Evolutionary conservation across 2,113 vertebrate genomes (phyloP).

Genomic region (Ia io): DNA sequence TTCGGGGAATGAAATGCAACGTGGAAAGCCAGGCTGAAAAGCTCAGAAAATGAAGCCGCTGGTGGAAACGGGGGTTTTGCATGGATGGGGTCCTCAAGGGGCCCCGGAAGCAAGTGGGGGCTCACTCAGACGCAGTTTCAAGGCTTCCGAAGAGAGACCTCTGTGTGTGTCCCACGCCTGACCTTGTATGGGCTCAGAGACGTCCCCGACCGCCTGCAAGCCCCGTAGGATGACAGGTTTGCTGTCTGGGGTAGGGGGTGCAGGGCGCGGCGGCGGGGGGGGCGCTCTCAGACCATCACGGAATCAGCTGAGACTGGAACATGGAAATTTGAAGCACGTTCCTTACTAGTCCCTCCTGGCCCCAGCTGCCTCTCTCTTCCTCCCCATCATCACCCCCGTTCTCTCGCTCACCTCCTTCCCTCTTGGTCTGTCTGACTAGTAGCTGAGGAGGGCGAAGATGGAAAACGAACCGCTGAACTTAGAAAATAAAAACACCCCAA

Average conservation of each 20-base stretch:
- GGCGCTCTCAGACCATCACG: accelerated
- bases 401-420: accelerated
- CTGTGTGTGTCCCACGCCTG: accelerated
- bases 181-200: background rate
- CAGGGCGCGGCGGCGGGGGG: background rate
- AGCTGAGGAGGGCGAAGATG: background rate
- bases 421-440: conserved; percentile 13
- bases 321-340: accelerated
- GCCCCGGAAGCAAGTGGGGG: background rate
- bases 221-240: accelerated
- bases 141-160: background rate
- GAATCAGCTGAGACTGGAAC: background rate
- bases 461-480: background rate
- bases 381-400: background rate
- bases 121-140: too few species aligned
- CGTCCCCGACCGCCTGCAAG: accelerated
- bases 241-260: background rate
- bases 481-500: conserved; percentile 39
- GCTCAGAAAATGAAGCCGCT: accelerated
- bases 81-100: accelerated
- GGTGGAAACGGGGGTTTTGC: too few species aligned
- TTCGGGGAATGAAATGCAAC: background rate
- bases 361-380: accelerated
- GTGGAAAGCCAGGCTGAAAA: background rate
- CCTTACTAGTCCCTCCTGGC: background rate